Evolutionary conservation across 2,888 invertebrate species (phyloP).

Genomic region (Pyrrhopygopsis socrates): DNA sequence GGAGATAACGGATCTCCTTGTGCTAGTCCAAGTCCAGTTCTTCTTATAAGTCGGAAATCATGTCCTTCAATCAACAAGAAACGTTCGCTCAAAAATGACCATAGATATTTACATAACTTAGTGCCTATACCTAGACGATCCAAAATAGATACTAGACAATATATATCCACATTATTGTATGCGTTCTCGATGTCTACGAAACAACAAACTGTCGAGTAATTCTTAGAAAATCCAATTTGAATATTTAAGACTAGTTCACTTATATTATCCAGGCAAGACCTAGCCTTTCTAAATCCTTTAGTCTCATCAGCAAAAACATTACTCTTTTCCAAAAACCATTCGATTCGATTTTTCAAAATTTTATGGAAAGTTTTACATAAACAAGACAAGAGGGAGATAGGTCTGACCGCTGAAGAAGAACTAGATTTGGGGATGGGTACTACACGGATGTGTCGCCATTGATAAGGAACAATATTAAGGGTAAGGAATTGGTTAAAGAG

Average conservation of each 20-base stretch:
- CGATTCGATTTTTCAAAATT: slow-evolving; percentile 66
- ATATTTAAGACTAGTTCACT: not conserved
- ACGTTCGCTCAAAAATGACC: slow-evolving; percentile 6
- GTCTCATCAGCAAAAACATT: slow-evolving; percentile 34
- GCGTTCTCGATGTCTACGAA: slow-evolving; percentile 86
- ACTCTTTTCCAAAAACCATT: slow-evolving; percentile 72
- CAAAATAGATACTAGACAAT: not conserved
- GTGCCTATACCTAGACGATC: not conserved
- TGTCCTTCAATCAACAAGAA: not conserved
- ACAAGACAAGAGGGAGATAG: slow-evolving; percentile 21
- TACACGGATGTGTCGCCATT: slow-evolving; percentile 4
- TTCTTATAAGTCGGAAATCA: not conserved
- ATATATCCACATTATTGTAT: slow-evolving; percentile 77
- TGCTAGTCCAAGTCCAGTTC: not conserved
- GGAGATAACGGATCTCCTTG: slow-evolving; percentile 17
- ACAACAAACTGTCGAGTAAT: slow-evolving; percentile 37
- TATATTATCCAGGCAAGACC: not conserved
- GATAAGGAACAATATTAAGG: not conserved
- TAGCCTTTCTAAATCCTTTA: slow-evolving; percentile 19
- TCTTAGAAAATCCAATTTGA: slow-evolving; percentile 19
- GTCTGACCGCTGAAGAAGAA: slow-evolving; percentile 9
- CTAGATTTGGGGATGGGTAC: slow-evolving; percentile 26
- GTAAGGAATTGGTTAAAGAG: not conserved
- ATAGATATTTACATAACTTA: not conserved
- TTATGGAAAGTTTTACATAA: slow-evolving; percentile 71